Percentiles rank a stretch among this genome's conserved stretches.
These are phyloP conservation scores for Tachypleus tridentatus DNA, from an alignment of 1,140 invertebrate species.

Conservation along the genomic window DNA sequence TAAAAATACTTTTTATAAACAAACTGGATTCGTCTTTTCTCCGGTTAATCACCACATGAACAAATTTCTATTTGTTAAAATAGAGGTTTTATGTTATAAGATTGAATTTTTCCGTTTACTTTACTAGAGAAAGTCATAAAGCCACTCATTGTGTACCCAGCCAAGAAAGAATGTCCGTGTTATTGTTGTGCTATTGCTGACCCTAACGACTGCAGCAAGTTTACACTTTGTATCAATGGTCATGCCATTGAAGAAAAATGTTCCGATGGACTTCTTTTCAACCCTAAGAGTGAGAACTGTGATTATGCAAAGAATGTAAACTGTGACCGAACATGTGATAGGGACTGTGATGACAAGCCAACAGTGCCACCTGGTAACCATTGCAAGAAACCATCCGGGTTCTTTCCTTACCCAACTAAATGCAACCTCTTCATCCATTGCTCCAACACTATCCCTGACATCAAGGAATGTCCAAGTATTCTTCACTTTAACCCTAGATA, in stretches of 20 bases:
- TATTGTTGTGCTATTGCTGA: constrained; percentile 7
- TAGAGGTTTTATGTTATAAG: too few species aligned
- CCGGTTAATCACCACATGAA: too few species aligned
- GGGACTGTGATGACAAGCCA: too few species aligned
- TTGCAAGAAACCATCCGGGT: not conserved
- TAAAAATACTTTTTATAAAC: too few species aligned
- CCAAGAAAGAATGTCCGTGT: constrained; percentile 3
- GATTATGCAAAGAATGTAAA: constrained; percentile 10
- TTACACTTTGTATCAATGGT: constrained; percentile 7
- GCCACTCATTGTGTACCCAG: not conserved
- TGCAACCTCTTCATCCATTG: constrained; percentile 26
- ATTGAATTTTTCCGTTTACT: too few species aligned
- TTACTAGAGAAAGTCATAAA: too few species aligned
- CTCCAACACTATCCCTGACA: constrained; percentile 19
- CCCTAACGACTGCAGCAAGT: constrained; percentile 10
- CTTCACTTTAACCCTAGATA: constrained; percentile 23
- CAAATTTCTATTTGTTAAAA: too few species aligned
- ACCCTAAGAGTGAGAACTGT: constrained; percentile 7
- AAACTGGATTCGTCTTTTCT: too few species aligned
- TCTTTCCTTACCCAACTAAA: constrained; percentile 5
- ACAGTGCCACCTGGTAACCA: too few species aligned
- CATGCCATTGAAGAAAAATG: constrained; percentile 1
- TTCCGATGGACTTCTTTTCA: constrained; percentile 9
- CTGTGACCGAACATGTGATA: not conserved
- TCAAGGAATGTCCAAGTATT: constrained; percentile 21